Evolutionary conservation across 2,113 vertebrate species (phyloP).

Genomic region (Panthera leo): DNA sequence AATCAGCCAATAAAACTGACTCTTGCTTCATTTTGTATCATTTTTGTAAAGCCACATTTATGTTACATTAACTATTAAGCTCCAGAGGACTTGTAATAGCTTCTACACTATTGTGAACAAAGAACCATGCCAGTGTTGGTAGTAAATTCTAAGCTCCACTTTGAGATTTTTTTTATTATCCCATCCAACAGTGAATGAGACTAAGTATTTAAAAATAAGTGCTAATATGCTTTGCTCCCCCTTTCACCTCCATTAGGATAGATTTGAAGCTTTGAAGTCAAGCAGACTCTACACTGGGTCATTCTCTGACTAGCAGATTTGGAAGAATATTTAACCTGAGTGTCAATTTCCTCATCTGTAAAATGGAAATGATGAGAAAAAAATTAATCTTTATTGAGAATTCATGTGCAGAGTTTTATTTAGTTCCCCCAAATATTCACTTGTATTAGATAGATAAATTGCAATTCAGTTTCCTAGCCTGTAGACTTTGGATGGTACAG

Average conservation of each 20-base stretch:
- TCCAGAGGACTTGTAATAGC: neutral
- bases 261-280: neutral
- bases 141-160: neutral
- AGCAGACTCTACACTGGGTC: neutral
- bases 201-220: neutral
- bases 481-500: neutral
- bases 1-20: neutral
- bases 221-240: neutral
- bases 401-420: neutral
- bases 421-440: neutral
- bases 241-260: neutral
- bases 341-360: neutral
- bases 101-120: neutral
- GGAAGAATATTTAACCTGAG: neutral
- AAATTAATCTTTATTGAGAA: neutral
- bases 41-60: neutral
- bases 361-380: neutral
- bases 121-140: neutral
- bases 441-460: neutral
- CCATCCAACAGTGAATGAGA: neutral
- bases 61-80: neutral
- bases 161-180: neutral
- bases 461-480: neutral
- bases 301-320: neutral
- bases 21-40: neutral